phyloP scores from a whole-genome alignment of 2,113 vertebrate genomes.

The Catharus minimus region DNA sequence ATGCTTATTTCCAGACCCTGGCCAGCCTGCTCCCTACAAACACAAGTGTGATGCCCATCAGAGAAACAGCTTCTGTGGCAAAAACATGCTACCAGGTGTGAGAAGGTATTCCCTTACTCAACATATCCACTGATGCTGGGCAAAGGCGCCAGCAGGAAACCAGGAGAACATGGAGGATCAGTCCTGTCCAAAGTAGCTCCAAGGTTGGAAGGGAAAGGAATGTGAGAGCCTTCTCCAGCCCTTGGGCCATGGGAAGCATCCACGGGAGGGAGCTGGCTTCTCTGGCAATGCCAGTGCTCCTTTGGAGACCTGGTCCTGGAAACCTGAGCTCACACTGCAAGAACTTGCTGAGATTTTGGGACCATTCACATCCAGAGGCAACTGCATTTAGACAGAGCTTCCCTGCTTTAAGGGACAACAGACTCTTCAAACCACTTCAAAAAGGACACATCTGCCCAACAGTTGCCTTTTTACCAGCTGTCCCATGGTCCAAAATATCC shows the following conservation, averaged over 20 bases:
- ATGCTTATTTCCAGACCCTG: neutral
- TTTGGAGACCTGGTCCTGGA: neutral
- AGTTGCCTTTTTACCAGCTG: neutral
- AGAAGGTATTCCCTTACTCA: neutral
- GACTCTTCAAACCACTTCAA: slow-evolving; percentile 10
- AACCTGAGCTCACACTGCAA: neutral
- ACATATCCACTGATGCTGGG: neutral
- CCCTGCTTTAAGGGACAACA: neutral
- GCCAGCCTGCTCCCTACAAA: neutral
- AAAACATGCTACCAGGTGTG: neutral
- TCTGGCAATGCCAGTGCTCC: rapidly evolving
- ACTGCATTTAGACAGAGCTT: neutral
- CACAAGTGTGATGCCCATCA: neutral
- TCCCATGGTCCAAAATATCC: neutral
- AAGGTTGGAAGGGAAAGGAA: neutral
- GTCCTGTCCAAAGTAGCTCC: neutral
- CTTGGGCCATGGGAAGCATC: neutral
- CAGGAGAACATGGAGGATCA: neutral
- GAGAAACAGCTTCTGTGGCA: neutral
- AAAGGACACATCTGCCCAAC: slow-evolving; percentile 17
- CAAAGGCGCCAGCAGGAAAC: neutral
- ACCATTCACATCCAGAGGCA: neutral
- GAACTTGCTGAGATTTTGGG: neutral
- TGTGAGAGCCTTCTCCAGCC: neutral
- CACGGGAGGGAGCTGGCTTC: neutral